Base-by-base conservation (phyloP, 2,797 vertebrate species). In the Austrolebias charrua region DNA sequence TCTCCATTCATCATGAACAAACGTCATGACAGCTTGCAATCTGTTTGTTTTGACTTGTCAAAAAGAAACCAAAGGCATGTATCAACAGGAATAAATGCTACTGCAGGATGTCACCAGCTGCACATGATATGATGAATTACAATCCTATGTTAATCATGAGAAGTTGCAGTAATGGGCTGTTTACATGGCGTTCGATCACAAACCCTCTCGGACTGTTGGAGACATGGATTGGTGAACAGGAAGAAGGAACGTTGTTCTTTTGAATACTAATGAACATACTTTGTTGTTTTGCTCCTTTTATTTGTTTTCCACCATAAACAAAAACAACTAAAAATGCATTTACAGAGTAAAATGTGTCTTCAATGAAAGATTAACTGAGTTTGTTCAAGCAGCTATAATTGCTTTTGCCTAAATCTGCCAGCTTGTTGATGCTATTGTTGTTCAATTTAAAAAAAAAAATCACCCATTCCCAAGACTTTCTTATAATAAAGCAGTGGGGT, bases 91-190 rank as follows among this genome's bases (percentile, higher is more conserved):
- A 85, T 84, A 83, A 89, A 88, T 79, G 84, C 86, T 75, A 81
- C 81, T 86, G 85, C 82, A 79, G 85, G 86, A 88, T 89, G 91
- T 89, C 88, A 89, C 84, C 85, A 84, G 88, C 89, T 87, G 89
- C 78, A 83, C 83, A 76, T 46, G 83, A 86, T 87, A 85, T 90
- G 86, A 91, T 91, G 86, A 89, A 90, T 91, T 88, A 90, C 84
- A 90, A 90, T 90, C 86, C 86, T 84, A 91, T 91, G 91, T 88
- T 92, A 92, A 92, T 92, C 87, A 89, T 83, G 77, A 60, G 20
- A 84, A 84, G 82, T 88, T 67, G 76, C 82, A 79, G 83, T 90
- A 88, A 88, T 86, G 84, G 75, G 78, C 87, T 91, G 89, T 90
- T 90, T 90, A 87, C 80, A 86, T 65, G 20, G 71, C 67, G 55